phyloP scores from a whole-genome alignment of 2,888 invertebrate species.

The Eupithecia dodoneata region DNA sequence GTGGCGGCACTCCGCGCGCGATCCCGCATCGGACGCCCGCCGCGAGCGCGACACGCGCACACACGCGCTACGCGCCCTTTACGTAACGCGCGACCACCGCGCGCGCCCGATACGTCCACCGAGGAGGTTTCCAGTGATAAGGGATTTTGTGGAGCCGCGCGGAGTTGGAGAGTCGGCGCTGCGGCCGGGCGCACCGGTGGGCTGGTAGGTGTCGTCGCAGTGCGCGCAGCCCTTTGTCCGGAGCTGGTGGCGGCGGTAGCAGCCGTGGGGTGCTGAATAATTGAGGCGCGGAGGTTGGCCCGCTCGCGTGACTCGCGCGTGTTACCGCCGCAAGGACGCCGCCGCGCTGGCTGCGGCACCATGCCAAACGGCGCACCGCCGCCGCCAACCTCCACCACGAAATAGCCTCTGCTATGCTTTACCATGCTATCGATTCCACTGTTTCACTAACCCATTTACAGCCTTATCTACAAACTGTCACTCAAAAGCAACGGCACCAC shows the following conservation, averaged over 20 bases:
- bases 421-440: slow-evolving; percentile 41
- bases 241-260: slow-evolving; percentile 58
- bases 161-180: slow-evolving; percentile 56
- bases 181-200: slow-evolving; percentile 63
- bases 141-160: slow-evolving; percentile 63
- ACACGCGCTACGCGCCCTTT: slow-evolving; percentile 77
- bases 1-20: slow-evolving; percentile 82
- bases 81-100: slow-evolving; percentile 80
- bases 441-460: slow-evolving; percentile 39
- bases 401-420: slow-evolving; percentile 19
- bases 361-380: slow-evolving; percentile 59
- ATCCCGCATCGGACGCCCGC: slow-evolving; percentile 79
- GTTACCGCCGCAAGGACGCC: slow-evolving; percentile 70
- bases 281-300: slow-evolving; percentile 78
- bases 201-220: slow-evolving; percentile 75
- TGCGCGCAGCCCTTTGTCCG: slow-evolving; percentile 73
- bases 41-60: slow-evolving; percentile 77
- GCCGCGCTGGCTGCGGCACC: slow-evolving; percentile 80
- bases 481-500: slow-evolving; percentile 27
- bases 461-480: slow-evolving; percentile 29
- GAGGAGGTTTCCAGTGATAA: slow-evolving; percentile 67
- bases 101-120: slow-evolving; percentile 56
- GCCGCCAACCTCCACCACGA: slow-evolving; percentile 38
- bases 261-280: slow-evolving; percentile 78
- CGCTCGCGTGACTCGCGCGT: slow-evolving; percentile 76